Evolutionary conservation across 2,888 invertebrate genomes (phyloP).

Genomic region (Coleophora deauratella): DNA sequence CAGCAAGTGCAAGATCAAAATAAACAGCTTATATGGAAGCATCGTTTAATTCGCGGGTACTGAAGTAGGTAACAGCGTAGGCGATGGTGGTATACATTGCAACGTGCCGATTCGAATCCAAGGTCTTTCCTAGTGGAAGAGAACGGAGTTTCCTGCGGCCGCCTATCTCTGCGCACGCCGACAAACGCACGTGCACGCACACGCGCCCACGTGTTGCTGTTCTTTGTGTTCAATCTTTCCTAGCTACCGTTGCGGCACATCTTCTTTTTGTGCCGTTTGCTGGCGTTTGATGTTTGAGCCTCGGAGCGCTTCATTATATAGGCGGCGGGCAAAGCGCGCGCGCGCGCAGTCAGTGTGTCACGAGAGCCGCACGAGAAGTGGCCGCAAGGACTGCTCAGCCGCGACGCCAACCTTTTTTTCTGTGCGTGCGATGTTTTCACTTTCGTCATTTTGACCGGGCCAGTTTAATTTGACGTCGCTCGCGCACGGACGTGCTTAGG

Average conservation of each 20-base stretch:
- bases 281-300: conserved; percentile 60
- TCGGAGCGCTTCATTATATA: conserved; percentile 68
- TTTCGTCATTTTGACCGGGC: conserved; percentile 74
- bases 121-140: conserved; percentile 76
- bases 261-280: conserved; percentile 67
- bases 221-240: conserved; percentile 68
- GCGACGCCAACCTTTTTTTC: conserved; percentile 64
- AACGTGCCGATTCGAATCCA: conserved; percentile 72
- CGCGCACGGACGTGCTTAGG: conserved; percentile 70
- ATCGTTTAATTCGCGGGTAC: conserved; percentile 50
- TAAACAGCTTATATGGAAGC: conserved; percentile 27
- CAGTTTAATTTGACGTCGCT: conserved; percentile 72
- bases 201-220: conserved; percentile 62
- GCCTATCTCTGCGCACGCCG: conserved; percentile 69
- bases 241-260: conserved; percentile 67
- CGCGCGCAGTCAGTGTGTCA: conserved; percentile 71
- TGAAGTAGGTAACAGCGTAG: conserved; percentile 68
- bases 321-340: conserved; percentile 66
- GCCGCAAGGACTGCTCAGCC: conserved; percentile 61
- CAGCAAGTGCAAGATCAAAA: conserved; percentile 13
- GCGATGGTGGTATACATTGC: conserved; percentile 72
- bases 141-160: conserved; percentile 75
- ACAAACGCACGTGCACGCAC: conserved; percentile 63
- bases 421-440: conserved; percentile 74
- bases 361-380: conserved; percentile 69